Base-by-base conservation (phyloP, 1,140 invertebrate genomes). In the Oppia nitens region DNA sequence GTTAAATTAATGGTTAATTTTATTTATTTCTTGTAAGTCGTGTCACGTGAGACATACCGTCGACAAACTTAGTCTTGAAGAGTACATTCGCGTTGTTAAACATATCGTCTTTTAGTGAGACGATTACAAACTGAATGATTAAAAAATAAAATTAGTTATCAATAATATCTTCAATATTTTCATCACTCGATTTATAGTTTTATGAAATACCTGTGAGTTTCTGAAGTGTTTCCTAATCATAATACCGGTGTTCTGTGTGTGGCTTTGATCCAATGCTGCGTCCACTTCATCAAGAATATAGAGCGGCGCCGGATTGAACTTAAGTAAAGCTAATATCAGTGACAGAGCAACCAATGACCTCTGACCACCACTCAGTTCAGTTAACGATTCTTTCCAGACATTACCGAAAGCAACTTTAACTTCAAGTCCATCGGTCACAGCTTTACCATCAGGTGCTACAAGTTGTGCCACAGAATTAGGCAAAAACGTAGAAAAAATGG, bases 211-310 rank as follows among this genome's bases (percentile, higher is more conserved):
- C 78, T 90, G 91, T 11, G 93, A 96, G 70, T 85, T 81, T 65
- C 81, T 86, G 68, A 99, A 99, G 73, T 98, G 91, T 29, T 81
- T 80, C 67, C 85, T 85, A 6, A 99, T 76, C 89, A 99, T 97
- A 55, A 79, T 79, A 1, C 95, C 95, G 68, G 98, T 98, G 74
- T 99, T 99, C 73, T 97, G 90, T 3, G 96, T 99, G 71, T 99
- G 96, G 1, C 88, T 94, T 24, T 98, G 78, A 77, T 99, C 96
- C 2, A 99, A 75, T 3, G 96, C 96, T 4, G 96, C 93, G 73
- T 99, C 96, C 49, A 99, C 90, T 77, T 99, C 95, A 71, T 99
- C 96, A 65, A 99, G 76, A 72, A 99, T 98, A 69, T 99, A 99
- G 12, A 99, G 76, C 1, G 95, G 96, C 14, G 96, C 96, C 3